Evolutionary conservation across 1,140 invertebrate genomes (phyloP).

Genomic region (Nephila pilipes): DNA sequence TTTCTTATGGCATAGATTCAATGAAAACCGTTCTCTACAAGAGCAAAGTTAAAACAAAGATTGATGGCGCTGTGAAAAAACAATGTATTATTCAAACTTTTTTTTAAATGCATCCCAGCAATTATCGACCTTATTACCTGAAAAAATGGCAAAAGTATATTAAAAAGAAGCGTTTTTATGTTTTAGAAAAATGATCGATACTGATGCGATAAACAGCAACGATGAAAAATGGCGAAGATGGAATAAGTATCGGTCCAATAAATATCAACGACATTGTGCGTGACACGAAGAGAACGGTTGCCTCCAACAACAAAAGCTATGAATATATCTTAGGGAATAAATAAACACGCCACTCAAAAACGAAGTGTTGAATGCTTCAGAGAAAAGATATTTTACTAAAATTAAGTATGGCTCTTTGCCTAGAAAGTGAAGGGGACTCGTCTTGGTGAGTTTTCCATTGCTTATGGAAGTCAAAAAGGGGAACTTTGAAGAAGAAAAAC

Average conservation of each 20-base stretch:
- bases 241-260: neutral
- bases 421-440: conserved; percentile 4
- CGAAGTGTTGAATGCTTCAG: conserved; percentile 40
- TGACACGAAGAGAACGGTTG: neutral
- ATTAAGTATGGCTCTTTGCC: conserved; percentile 56
- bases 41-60: too few relatives aligned
- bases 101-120: too few relatives aligned
- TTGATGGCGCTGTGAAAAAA: too few relatives aligned
- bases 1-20: too few relatives aligned
- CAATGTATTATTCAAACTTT: too few relatives aligned
- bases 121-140: too few relatives aligned
- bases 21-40: too few relatives aligned
- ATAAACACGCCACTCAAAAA: conserved; percentile 24
- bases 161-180: too few relatives aligned
- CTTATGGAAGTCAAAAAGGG: conserved; percentile 20
- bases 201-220: neutral
- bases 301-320: neutral
- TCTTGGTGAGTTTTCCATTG: conserved; percentile 1
- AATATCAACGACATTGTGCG: neutral
- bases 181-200: too few relatives aligned
- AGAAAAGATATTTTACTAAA: conserved; percentile 48
- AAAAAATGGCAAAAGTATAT: too few relatives aligned
- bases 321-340: neutral
- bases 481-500: conserved; percentile 20
- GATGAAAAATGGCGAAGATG: neutral